Evolutionary conservation across 2,113 vertebrate genomes (phyloP).

Genomic region (Porphyrio hochstetteri): DNA sequence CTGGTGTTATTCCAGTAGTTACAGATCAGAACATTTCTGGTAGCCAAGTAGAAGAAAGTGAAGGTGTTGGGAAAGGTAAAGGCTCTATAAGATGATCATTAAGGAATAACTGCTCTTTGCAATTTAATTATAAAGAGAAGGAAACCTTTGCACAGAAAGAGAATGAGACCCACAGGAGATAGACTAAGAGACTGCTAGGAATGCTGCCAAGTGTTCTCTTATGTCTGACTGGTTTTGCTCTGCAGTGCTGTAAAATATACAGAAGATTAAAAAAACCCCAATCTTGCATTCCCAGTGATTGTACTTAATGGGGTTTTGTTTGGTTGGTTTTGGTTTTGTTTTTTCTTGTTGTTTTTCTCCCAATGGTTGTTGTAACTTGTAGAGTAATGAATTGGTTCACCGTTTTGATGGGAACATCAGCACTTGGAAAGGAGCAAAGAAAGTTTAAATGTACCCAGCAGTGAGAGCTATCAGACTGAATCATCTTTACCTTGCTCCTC

Average conservation of each 20-base stretch:
- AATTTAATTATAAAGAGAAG: neutral
- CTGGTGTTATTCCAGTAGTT: neutral
- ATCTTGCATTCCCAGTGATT: neutral
- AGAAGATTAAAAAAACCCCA: neutral
- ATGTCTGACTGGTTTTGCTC: neutral
- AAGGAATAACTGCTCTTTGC: neutral
- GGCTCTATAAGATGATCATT: neutral
- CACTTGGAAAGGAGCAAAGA: neutral
- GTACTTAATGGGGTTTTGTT: neutral
- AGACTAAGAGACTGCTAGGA: neutral
- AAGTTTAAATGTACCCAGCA: neutral
- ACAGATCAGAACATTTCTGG: neutral
- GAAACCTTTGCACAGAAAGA: neutral
- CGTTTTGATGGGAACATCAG: neutral
- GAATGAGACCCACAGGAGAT: neutral
- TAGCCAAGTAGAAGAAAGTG: neutral
- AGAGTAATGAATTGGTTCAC: neutral
- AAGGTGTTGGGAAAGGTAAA: neutral
- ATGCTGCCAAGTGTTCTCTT: neutral
- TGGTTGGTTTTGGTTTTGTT: neutral
- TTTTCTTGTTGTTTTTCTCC: accelerated
- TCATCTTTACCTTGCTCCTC: neutral
- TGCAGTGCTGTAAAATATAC: neutral
- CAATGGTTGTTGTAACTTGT: neutral
- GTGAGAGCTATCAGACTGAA: neutral